Conservation (phyloP, 1,140 invertebrate species). For the Lutraria rhynchaena region DNA sequence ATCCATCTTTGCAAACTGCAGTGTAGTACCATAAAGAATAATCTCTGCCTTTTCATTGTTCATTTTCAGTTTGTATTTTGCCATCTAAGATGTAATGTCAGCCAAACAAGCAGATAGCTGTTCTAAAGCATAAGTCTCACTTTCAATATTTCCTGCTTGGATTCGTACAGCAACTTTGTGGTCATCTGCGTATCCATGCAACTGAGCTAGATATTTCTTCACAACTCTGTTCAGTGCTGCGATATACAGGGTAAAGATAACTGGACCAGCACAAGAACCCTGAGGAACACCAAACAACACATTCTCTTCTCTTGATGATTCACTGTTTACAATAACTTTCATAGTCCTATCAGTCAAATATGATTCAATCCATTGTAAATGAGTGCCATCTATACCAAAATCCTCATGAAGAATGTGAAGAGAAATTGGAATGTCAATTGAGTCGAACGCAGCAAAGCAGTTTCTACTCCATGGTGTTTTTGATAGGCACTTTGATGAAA, state of each 20-base stretch:
- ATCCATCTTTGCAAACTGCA: conserved; percentile 21
- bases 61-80: too few relatives aligned
- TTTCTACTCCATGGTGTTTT: conserved; percentile 19
- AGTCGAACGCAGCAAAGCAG: conserved; percentile 20
- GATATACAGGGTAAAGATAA: too few relatives aligned
- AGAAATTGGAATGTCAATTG: conserved; percentile 19
- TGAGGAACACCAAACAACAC: conserved; percentile 3
- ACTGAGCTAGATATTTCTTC: conserved; percentile 7
- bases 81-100: too few relatives aligned
- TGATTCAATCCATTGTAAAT: conserved; percentile 39
- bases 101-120: background rate
- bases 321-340: conserved; percentile 13
- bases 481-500: conserved; percentile 26
- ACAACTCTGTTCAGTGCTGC: too few relatives aligned
- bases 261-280: too few relatives aligned
- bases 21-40: conserved; percentile 36
- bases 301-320: background rate
- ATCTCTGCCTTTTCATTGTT: conserved; percentile 32
- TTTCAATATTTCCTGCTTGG: conserved; percentile 8
- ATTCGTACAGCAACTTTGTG: background rate
- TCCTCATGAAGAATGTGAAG: conserved; percentile 14
- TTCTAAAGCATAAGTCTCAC: conserved; percentile 5
- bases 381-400: conserved; percentile 24
- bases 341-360: conserved; percentile 39
- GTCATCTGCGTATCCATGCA: conserved; percentile 9